A percentile compares a stretch with the other conserved stretches of the same genome.
Evolutionary conservation across 2,888 invertebrate species (phyloP).

Genomic region (Drosophila rubida): DNA sequence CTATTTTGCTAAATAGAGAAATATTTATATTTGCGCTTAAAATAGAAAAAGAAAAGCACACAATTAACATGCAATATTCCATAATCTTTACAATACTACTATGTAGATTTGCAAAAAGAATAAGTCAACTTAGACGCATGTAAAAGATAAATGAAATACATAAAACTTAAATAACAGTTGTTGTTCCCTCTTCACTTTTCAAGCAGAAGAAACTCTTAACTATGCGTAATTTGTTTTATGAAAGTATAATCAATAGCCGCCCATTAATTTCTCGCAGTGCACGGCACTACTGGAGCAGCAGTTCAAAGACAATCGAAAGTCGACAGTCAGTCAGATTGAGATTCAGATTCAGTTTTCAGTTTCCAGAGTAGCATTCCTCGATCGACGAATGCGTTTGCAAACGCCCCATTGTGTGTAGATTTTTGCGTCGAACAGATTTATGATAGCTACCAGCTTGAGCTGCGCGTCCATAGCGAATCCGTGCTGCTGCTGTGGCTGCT

Average conservation of each 20-base stretch:
- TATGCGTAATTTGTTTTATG: not conserved
- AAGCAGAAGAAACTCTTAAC: too few species aligned
- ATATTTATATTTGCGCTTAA: not conserved
- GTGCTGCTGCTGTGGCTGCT: conserved; percentile 17
- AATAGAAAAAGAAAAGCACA: too few species aligned
- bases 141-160: too few species aligned
- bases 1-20: not conserved
- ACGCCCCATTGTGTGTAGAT: conserved; percentile 83
- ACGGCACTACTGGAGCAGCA: conserved; percentile 18
- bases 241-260: not conserved
- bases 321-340: conserved; percentile 52
- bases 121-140: too few species aligned
- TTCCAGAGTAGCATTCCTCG: conserved; percentile 54
- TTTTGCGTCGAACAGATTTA: conserved; percentile 80
- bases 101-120: too few species aligned
- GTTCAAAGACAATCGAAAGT: conserved; percentile 47
- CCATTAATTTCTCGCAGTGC: conserved; percentile 28
- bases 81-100: too few species aligned
- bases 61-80: too few species aligned
- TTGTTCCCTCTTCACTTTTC: too few species aligned
- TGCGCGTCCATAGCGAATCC: conserved; percentile 21
- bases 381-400: conserved; percentile 75
- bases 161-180: too few species aligned
- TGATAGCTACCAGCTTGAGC: conserved; percentile 69
- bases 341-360: conserved; percentile 45